Percentiles rank a stretch among this genome's conserved stretches.
phyloP scores from a whole-genome alignment of 2,113 vertebrate genomes.

The Dasyurus viverrinus region DNA sequence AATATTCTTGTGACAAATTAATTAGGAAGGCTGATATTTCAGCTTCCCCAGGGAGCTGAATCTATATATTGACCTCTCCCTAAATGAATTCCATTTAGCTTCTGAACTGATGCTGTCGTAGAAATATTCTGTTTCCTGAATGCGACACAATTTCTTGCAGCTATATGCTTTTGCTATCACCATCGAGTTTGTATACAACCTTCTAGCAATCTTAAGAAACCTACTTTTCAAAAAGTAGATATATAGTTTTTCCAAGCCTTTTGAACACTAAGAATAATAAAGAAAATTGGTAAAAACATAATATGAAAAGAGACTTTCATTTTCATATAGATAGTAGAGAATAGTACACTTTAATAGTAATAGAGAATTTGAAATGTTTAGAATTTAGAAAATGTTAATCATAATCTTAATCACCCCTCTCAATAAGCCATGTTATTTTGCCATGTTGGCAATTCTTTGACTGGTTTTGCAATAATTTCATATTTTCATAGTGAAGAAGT shows the following conservation, averaged over 20 bases:
- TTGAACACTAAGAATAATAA: neutral
- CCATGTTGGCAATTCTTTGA: neutral
- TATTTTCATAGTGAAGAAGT: neutral
- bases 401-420: neutral
- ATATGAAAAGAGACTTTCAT: neutral
- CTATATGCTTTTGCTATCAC: neutral
- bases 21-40: neutral
- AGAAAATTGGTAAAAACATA: neutral
- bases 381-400: neutral
- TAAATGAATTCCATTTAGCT: slow-evolving; percentile 6
- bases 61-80: neutral
- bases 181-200: neutral
- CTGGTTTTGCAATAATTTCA: neutral
- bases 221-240: neutral
- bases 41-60: neutral
- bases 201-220: neutral
- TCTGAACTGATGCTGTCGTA: neutral
- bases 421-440: neutral
- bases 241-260: neutral
- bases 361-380: neutral
- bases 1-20: neutral
- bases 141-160: neutral
- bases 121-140: slow-evolving; percentile 31
- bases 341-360: neutral
- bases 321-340: neutral